Base-by-base conservation (phyloP, 2,113 vertebrate species). In the Halcyon malimbica region DNA sequence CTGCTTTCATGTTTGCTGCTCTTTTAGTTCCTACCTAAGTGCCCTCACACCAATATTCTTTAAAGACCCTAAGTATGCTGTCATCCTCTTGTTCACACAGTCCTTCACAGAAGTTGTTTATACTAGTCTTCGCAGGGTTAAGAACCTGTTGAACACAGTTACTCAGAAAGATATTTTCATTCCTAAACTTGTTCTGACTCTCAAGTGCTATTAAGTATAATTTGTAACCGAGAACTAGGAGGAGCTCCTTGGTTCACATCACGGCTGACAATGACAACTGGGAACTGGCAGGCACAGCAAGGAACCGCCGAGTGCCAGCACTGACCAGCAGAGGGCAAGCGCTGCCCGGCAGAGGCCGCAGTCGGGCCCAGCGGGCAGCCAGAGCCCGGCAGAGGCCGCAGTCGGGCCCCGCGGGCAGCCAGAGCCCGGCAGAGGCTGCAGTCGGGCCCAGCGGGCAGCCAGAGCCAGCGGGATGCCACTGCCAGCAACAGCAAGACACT, bases 281-380 rank as follows among this genome's bases (percentile, higher is more conserved):
- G 23, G 35, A 69, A 50, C 8, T 18, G 44, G 8, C 10, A 35
- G 12, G 18, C 28, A 59, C 33, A 18, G 16, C 5, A 8, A 11
- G 9, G 3, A 10, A 37, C 59, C 15, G 15, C 35, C 0, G 2
- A 16, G 26, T 51, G 54, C 57, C 57, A 14, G 15, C 28, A 28
- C 11, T 5, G 73, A 56, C 94, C 96, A 97, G 92, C 67, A 97
- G 97, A 95, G 97, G 96, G 96, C 91, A 91, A 82, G 53, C 94
- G 68, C 64, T 88, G 63, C 59, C 63, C 74, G 56, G 48, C 0
- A 37, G 37, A 77, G 33, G 42, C 35, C 7, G 35, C 35, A 35
- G 35, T 35, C 35, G 35, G 35, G 35, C 35, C 35, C 35, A 35
- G 35, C 35, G 35, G 35, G 7, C 35, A 35, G 35, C 35, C 35